Base-by-base conservation (phyloP, 1,140 invertebrate genomes). In the Drosophila bipectinata region DNA sequence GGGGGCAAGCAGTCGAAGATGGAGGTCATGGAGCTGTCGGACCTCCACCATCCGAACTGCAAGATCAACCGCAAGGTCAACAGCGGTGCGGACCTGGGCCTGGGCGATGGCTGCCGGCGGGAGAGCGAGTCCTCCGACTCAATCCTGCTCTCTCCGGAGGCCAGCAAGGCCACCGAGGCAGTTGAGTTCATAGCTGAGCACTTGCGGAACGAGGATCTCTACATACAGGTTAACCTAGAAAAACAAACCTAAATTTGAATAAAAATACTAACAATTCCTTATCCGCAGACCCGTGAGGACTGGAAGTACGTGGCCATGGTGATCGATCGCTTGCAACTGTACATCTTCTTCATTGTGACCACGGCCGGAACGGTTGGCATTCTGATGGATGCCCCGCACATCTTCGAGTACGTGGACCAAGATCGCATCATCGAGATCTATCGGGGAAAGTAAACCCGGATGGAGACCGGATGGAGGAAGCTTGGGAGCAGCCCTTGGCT, bases 291-390 rank as follows among this genome's bases (percentile, higher is more conserved):
- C 60, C 95, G 98, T 62, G 98, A 99, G 93, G 99, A 99, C 93
- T 99, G 99, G 99, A 99, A 99, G 91, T 99, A 99, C 92, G 98
- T 99, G 6, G 98, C 98, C 32, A 99, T 99, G 97, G 98, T 99
- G 30, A 98, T 99, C 79, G 99, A 99, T 94, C 95, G 99, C 80
- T 93, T 99, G 51, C 97, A 99, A 91, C 94, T 99, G 60, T 98
- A 98, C 92, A 96, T 99, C 79, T 99, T 99, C 93, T 98, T 99
- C 93, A 94, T 98, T 48, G 98, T 99, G 8, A 99, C 99, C 24
- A 96, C 97, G n/a, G 96, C 96, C 9, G 97, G 96, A 9, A 99
- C 98, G 3, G 95, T 99, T 66, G 98, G 98, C 21, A 99, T 99
- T 77, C 93, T 99, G n/a, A 98, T 99, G 95, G 97, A 99, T 91